Base-by-base conservation (phyloP, 2,113 vertebrate species). In the Mesoclemmys tuberculata region DNA sequence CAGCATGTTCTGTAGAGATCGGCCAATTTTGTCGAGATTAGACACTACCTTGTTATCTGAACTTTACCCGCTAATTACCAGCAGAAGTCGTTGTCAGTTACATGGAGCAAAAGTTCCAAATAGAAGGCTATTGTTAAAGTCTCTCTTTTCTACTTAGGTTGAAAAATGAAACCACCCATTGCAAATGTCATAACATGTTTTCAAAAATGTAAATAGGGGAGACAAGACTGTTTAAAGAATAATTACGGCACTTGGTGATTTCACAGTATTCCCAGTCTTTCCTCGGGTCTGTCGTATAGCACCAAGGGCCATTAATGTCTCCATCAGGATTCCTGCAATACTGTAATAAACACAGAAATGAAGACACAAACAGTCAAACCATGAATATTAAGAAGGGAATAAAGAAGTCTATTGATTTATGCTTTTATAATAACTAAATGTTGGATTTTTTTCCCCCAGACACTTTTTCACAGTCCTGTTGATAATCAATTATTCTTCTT, bases 281-380 rank as follows among this genome's bases (percentile, higher is more conserved):
- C 38, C 51, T 94, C 0, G 93, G 95, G 87, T 99, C 98, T 44
- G 84, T 99, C 2, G 99, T 99, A 93, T 99, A 99, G 97, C 99
- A 99, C 99, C 99, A 99, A 6, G 99, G 99, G 22, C 99, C 99
- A 10, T 99, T 99, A n/a, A 96, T 93, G 7, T 99, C 99, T 1
- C 92, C 96, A 24, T 99, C 99, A 16, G 99, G 99, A 95, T 99
- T 99, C 68, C 99, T 98, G 98, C 99, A 99, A 94, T 98, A 98
- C 99, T 99, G 95, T 80, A 80, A 86, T 8, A 80, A 96, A 94
- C 27, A 82, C 41, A 64, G 16, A 49, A 68, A 79, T 31, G 44
- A 74, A 54, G 14, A 41, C 49, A 89, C 9, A 35, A 61, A 92
- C n/a, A 88, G 91, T 41, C 61, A 96, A 74, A 41, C 22, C 64